Evolutionary conservation across 2,797 vertebrate genomes (phyloP), one percentile per base, ranked within the genome.

Genomic region (Anas flavirostris): DNA sequence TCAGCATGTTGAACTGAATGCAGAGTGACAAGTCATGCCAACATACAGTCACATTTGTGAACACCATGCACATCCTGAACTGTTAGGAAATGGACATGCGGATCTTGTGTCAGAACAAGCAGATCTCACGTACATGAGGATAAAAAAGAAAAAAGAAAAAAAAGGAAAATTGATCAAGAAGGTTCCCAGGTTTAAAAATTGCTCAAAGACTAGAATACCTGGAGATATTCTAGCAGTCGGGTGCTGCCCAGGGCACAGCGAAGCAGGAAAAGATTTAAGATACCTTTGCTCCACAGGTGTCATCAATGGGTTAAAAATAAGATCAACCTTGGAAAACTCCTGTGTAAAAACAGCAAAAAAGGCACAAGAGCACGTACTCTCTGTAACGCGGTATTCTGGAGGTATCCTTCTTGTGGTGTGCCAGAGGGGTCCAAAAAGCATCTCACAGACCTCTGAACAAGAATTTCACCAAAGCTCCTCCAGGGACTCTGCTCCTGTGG

Each of bases 11-110:
- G 67, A 90, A 76, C 22, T n/a, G 73, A 92, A 95, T 22, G 28
- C 56, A 83, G 73, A 80, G 72, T 75, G 83, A 82, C 55, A 88
- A 85, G 63, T 58, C 96, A 96, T 92, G 90, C 92, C 90, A 83
- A 82, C 33, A 3, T 13, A 69, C 67, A 83, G 50, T 85, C 90
- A 39, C 0, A 0, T 5, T 60, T 53, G 63, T 90, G 81, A 96
- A 94, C 1, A 11, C 33, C 97, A 94, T 96, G 96, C 96, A 0
- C 17, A 82, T 37, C 43, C 55, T 7, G 0, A 1, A 28, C 22
- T 37, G 92, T 94, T 94, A 94, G 52, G 76, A 86, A 82, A 72
- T 17, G 56, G 55, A 86, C 95, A 95, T 94, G 94, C 96, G 90
- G 46, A 72, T 82, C 50, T 41, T 80, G 29, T 67, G 83, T 76